Evolutionary conservation across 2,888 invertebrate species (phyloP).

Genomic region (Scotopteryx bipunctaria): DNA sequence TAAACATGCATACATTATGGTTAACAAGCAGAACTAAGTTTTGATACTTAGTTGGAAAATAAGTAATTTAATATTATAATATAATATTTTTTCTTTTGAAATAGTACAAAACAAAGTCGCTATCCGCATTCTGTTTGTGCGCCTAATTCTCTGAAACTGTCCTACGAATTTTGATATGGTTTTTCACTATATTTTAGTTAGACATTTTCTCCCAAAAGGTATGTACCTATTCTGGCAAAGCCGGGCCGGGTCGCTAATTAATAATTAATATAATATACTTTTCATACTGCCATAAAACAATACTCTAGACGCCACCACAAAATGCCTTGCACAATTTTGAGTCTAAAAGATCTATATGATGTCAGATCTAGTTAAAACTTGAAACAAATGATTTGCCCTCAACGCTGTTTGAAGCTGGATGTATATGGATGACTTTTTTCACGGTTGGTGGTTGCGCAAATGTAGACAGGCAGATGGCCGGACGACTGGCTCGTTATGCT

Average conservation of each 20-base stretch:
- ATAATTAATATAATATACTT: too few species aligned
- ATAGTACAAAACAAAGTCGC: too few species aligned
- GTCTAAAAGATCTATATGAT: conserved; percentile 2
- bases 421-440: conserved; percentile 55
- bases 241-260: too few species aligned
- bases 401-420: conserved; percentile 47
- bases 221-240: too few species aligned
- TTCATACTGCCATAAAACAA: too few species aligned
- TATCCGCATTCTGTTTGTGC: too few species aligned
- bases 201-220: too few species aligned
- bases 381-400: conserved; percentile 46
- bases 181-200: too few species aligned
- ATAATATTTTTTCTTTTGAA: too few species aligned
- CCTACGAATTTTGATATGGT: too few species aligned
- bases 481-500: conserved; percentile 43
- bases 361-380: conserved; percentile 36
- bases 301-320: not conserved
- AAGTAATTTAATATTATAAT: too few species aligned
- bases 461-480: conserved; percentile 47
- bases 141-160: too few species aligned
- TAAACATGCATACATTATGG: not conserved
- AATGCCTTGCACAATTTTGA: not conserved
- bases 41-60: not conserved
- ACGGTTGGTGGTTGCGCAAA: conserved; percentile 53
- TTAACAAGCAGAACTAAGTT: not conserved